Percentiles rank a stretch among this genome's conserved stretches.
These are phyloP conservation scores for Serripes groenlandicus DNA, from an alignment of 2,888 invertebrate genomes.

Conservation along the genomic window DNA sequence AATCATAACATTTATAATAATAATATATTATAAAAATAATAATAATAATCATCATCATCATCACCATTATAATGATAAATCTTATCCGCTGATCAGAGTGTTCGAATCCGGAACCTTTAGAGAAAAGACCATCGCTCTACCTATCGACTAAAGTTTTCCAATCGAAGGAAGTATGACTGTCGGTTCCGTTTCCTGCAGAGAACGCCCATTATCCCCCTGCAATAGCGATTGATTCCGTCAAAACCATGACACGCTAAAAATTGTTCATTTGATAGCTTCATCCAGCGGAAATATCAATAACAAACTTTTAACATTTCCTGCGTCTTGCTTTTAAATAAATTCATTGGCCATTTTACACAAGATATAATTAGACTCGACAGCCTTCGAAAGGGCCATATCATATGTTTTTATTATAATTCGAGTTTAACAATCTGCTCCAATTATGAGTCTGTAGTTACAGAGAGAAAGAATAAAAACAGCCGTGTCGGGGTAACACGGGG, in stretches of 20 bases:
- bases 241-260: constrained; percentile 4
- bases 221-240: constrained; percentile 22
- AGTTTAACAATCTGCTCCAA: constrained; percentile 18
- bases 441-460: neutral
- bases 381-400: neutral
- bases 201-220: constrained; percentile 2
- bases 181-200: neutral
- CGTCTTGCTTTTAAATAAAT: constrained; percentile 53
- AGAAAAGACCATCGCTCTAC: too few relatives aligned
- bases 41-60: too few relatives aligned
- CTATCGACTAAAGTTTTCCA: too few relatives aligned
- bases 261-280: constrained; percentile 40
- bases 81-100: too few relatives aligned
- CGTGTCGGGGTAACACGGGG: too few relatives aligned
- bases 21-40: too few relatives aligned
- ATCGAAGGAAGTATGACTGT: neutral
- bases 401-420: constrained; percentile 5
- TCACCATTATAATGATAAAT: too few relatives aligned
- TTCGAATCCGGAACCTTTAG: too few relatives aligned
- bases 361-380: constrained; percentile 29
- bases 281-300: constrained; percentile 45
- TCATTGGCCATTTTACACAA: constrained; percentile 57
- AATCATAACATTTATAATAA: too few relatives aligned
- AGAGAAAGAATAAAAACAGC: too few relatives aligned
- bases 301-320: constrained; percentile 53